Base-by-base conservation (phyloP, 1,140 invertebrate species). In the Drosophila teissieri region DNA sequence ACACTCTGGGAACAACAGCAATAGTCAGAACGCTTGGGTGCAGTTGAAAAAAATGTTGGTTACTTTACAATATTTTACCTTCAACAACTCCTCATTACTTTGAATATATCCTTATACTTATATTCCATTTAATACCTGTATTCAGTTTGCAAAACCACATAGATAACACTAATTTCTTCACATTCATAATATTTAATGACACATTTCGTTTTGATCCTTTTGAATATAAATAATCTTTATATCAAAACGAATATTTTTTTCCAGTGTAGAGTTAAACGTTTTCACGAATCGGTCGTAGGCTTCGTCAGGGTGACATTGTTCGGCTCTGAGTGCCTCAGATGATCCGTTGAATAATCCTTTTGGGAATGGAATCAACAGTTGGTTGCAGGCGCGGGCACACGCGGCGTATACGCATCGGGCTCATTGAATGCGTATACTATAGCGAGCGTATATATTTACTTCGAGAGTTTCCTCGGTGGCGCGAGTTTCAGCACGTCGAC, bases 281-380 rank as follows among this genome's bases (percentile, higher is more conserved):
- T 52, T 62, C 6, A 48, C 46, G 58, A 40, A 34, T 61, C 17
- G 27, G 39, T 52, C 40, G 46, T 63, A 52, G 60, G 69, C 70
- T 51, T 73, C 52, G 52, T 73, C 44, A 63, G 58, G 70, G 37
- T 76, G 73, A 76, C 60, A 64, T 76, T 76, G 42, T 34, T 56
- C 51, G 65, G 44, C 52, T 40, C 40, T 45, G 67, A 56, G 44
- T 70, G 64, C 39, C 34, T 19, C 45, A 37, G 60, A 51, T 63
- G 37, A 58, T 60, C 19, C 55, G 82, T 82, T 82, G 75, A 58
- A 58, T 79, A 86, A 88, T 80, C 77, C 51, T 48, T 52, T 52
- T n/a, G 27, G 17, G 60, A 63, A 70, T 34, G 22, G 42, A 70
- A 62, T 70, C 74, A 85, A 86, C 82, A 85, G 64, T 86, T 81